Evolutionary conservation across 2,888 invertebrate genomes (phyloP).

Genomic region (Sycophila texana): DNA sequence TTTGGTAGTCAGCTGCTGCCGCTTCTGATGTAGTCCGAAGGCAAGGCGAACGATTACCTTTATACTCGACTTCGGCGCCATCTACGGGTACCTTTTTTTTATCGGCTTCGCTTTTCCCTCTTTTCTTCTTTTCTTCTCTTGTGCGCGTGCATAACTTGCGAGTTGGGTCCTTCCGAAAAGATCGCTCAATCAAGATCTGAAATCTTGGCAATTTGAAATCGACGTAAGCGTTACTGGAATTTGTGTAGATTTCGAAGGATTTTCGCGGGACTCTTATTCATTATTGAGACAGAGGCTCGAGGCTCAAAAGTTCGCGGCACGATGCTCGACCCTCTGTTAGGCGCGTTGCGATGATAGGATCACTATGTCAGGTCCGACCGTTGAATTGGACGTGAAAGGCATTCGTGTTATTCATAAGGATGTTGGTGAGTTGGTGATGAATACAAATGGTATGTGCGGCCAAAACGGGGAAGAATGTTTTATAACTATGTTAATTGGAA

Average conservation of each 20-base stretch:
- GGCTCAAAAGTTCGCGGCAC: slow-evolving; percentile 19
- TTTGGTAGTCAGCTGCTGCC: slow-evolving; percentile 50
- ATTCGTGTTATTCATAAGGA: slow-evolving; percentile 54
- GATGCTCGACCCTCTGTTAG: background rate
- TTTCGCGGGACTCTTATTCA: slow-evolving; percentile 17
- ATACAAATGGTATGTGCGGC: slow-evolving; percentile 50
- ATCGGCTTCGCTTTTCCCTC: background rate
- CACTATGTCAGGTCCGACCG: slow-evolving; percentile 45
- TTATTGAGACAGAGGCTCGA: background rate
- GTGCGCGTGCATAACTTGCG: background rate
- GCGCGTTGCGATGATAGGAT: slow-evolving; percentile 50
- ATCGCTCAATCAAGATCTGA: slow-evolving; percentile 52
- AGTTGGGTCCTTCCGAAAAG: background rate
- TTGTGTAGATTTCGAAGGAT: too few species aligned
- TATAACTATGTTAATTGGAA: slow-evolving; percentile 49
- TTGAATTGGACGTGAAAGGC: slow-evolving; percentile 52
- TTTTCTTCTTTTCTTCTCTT: background rate
- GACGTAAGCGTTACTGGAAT: background rate
- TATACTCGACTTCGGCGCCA: slow-evolving; percentile 6
- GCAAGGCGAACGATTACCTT: background rate
- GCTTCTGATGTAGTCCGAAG: background rate
- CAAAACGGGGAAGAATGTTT: slow-evolving; percentile 49
- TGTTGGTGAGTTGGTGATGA: slow-evolving; percentile 51
- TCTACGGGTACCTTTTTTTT: background rate
- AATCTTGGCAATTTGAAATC: slow-evolving; percentile 49